Conservation (phyloP, 2,797 vertebrate genomes). For the Acrocephalus scirpaceus region DNA sequence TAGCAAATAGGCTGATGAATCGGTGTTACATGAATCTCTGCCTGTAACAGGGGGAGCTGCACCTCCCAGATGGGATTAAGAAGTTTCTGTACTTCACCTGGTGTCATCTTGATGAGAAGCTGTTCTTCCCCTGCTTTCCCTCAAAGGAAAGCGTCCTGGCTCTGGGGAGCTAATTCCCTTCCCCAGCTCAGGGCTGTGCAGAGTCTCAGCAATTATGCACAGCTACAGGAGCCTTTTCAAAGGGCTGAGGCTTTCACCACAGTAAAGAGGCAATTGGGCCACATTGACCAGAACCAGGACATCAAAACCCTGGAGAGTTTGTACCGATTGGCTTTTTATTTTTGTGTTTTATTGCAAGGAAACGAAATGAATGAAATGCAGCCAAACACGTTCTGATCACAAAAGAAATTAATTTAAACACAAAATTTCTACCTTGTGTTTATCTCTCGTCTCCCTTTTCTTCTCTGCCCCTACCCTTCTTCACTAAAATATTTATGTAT, state of each 20-base stretch:
- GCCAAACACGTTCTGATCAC: not conserved
- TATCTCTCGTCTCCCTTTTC: not conserved
- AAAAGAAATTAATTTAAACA: not conserved
- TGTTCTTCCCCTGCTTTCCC: not conserved
- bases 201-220: conserved; percentile 12
- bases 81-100: not conserved
- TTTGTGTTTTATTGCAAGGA: not conserved
- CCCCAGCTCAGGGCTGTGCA: not conserved
- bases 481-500: not conserved
- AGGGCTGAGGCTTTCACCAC: not conserved
- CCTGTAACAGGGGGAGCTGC: not conserved
- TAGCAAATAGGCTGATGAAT: not conserved
- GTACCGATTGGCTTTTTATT: not conserved
- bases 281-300: conserved; percentile 34
- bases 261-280: not conserved
- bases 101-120: not conserved
- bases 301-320: conserved; percentile 22
- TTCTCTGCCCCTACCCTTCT: not conserved
- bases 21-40: rapidly evolving
- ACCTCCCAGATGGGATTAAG: not conserved
- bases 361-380: not conserved
- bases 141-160: not conserved
- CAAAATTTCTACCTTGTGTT: not conserved
- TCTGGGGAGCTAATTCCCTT: not conserved
- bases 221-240: not conserved